phyloP scores from a whole-genome alignment of 2,113 vertebrate species.

The Melanerpes formicivorus region DNA sequence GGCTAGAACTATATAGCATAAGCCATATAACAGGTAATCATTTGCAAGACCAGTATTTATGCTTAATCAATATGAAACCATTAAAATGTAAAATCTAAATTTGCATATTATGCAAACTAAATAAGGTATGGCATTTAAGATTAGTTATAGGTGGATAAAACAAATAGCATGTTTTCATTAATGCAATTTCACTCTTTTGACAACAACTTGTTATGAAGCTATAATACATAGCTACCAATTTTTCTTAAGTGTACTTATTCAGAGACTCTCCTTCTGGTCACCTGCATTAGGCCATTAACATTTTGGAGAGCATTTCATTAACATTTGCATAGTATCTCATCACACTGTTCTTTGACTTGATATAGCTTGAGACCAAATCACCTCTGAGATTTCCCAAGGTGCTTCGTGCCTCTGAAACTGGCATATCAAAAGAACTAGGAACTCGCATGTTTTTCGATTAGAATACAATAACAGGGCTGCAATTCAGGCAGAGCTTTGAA shows the following conservation, averaged over 20 bases:
- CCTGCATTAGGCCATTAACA: constrained; percentile 46
- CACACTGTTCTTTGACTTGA: constrained; percentile 37
- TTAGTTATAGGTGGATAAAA: not conserved
- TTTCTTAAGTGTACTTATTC: constrained; percentile 3
- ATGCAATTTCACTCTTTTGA: not conserved
- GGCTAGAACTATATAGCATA: not conserved
- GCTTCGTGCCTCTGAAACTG: constrained; percentile 33
- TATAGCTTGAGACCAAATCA: constrained; percentile 25
- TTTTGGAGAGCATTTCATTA: constrained; percentile 58
- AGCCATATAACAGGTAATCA: not conserved
- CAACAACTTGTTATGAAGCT: not conserved
- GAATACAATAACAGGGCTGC: constrained; percentile 1
- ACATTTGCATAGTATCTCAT: constrained; percentile 48
- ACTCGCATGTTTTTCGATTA: constrained; percentile 1
- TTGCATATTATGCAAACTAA: not conserved
- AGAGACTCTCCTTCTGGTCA: constrained; percentile 31
- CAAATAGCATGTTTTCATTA: not conserved
- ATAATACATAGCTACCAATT: not conserved
- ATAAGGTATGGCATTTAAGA: not conserved
- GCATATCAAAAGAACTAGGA: constrained; percentile 20
- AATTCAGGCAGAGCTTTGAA: not conserved
- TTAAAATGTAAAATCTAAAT: not conserved
- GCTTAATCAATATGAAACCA: not conserved
- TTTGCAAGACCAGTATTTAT: not conserved
- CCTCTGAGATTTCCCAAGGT: constrained; percentile 46